These are phyloP conservation scores for Labrus mixtus DNA, from an alignment of 2,113 vertebrate genomes.

Conservation along the genomic window DNA sequence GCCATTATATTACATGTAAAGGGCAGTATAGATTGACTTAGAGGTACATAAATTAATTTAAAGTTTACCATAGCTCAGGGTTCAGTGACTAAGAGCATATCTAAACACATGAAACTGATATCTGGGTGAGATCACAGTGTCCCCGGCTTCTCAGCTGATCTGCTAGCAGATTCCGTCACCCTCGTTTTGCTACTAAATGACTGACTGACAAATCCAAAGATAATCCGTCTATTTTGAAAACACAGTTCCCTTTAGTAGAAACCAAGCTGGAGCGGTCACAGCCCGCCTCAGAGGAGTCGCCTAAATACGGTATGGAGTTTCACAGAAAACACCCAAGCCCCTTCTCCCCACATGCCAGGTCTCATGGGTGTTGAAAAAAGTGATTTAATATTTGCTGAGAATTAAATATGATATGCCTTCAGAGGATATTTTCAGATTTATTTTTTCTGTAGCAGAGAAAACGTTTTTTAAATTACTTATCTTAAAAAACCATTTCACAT, in stretches of 20 bases:
- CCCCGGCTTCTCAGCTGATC: constrained; percentile 61
- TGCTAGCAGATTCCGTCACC: constrained; percentile 60
- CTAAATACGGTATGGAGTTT: constrained; percentile 65
- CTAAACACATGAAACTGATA: constrained; percentile 72
- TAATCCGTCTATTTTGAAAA: constrained; percentile 80
- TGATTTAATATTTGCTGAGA: constrained; percentile 53
- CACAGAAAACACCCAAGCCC: constrained; percentile 50
- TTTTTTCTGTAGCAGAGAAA: constrained; percentile 11
- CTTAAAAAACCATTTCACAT: constrained; percentile 5
- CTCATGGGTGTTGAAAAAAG: constrained; percentile 15
- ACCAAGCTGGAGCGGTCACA: constrained; percentile 43
- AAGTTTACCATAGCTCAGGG: constrained; percentile 5
- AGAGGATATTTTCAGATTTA: not conserved
- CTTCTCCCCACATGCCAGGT: constrained; percentile 36
- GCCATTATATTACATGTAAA: not conserved
- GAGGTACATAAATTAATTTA: constrained; percentile 21
- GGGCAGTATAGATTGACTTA: not conserved
- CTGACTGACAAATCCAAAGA: constrained; percentile 81
- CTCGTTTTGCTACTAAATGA: constrained; percentile 75
- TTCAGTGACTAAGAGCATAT: constrained; percentile 51
- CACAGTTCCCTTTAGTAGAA: constrained; percentile 61
- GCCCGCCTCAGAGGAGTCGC: constrained; percentile 52
- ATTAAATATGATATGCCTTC: constrained; percentile 33
- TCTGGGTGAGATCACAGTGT: constrained; percentile 64
- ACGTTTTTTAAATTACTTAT: constrained; percentile 17